phyloP scores from a whole-genome alignment of 2,113 vertebrate species.

The Microcebus ravelobensis region DNA sequence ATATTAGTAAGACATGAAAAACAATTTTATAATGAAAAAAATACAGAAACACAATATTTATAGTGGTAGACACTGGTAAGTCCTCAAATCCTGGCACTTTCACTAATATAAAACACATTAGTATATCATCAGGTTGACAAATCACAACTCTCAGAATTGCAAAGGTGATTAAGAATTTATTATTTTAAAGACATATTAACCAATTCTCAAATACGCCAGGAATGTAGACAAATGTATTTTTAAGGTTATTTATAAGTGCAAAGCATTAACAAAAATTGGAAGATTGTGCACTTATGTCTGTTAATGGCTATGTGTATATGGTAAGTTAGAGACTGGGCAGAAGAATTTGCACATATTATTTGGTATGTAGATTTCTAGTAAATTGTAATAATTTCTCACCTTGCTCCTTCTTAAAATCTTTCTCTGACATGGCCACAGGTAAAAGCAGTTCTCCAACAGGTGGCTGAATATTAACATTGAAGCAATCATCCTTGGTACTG shows the following conservation, averaged over 20 bases:
- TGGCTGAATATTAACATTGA: constrained; percentile 94
- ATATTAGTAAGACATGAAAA: constrained; percentile 19
- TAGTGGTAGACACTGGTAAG: not conserved
- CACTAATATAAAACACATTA: constrained; percentile 37
- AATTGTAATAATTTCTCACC: constrained; percentile 84
- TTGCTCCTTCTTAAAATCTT: constrained; percentile 94
- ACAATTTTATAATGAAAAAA: constrained; percentile 47
- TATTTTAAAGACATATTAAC: constrained; percentile 60
- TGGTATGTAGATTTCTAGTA: constrained; percentile 22
- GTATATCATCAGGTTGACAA: constrained; percentile 17
- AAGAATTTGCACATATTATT: not conserved
- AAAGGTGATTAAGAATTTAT: constrained; percentile 46
- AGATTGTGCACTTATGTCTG: not conserved
- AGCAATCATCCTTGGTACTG: constrained; percentile 94
- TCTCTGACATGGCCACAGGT: constrained; percentile 93
- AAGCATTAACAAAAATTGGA: constrained; percentile 49
- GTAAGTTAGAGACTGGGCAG: not conserved
- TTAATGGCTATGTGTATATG: not conserved
- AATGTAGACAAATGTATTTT: constrained; percentile 52
- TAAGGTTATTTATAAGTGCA: constrained; percentile 50
- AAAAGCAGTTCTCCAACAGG: constrained; percentile 94
- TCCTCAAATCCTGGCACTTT: constrained; percentile 59
- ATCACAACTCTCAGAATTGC: constrained; percentile 40
- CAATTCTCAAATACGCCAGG: constrained; percentile 44
- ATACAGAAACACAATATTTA: not conserved